Evolutionary conservation across 2,113 vertebrate genomes (phyloP), one percentile per base, ranked within the genome.

Genomic region (Arenaria interpres): DNA sequence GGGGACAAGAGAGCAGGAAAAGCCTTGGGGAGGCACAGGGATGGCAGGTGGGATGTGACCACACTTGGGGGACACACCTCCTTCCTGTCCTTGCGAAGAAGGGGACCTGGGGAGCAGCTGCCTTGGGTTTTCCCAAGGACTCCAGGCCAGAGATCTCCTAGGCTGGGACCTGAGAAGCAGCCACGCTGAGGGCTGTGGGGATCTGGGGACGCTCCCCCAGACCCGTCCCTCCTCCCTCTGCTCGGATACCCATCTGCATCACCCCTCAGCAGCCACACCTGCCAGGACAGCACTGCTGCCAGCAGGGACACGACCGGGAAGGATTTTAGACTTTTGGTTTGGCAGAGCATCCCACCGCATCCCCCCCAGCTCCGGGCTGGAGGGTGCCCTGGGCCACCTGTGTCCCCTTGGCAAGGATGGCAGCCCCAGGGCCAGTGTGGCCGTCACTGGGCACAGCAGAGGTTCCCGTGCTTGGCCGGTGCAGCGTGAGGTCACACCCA

Each of bases 401-500:
- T 7, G 2, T 35, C 41, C 45, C 63, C n/a, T 46, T 68, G 56
- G 66, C 0, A 2, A 81, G 59, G n/a, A 43, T 75, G 73, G 85
- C 22, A 84, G 37, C 50, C 24, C 56, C 2, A 1, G 71, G 46
- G 45, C 37, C 1, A 0, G 60, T 1, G 3, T 2, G 1, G 39
- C 1, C 5, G 22, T 74, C 45, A 66, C 71, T 7, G 54, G 88
- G 41, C 67, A 88, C 0, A 2, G 81, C 3, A 10, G 60, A 46
- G 32, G 79, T 59, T 94, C 56, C 77, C 0, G 2, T 4, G 23
- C 96, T 89, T 0, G 1, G 79, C 71, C 50, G 23, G 90, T 91
- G 78, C 53, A 95, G 97, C 5, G 0, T 35, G 23, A 97, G 97
- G 98, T 98, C 98, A 98, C 97, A 97, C 97, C 98, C 98, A 97